Conservation (phyloP, 1,140 invertebrate species). For the Frieseomelitta varia region DNA sequence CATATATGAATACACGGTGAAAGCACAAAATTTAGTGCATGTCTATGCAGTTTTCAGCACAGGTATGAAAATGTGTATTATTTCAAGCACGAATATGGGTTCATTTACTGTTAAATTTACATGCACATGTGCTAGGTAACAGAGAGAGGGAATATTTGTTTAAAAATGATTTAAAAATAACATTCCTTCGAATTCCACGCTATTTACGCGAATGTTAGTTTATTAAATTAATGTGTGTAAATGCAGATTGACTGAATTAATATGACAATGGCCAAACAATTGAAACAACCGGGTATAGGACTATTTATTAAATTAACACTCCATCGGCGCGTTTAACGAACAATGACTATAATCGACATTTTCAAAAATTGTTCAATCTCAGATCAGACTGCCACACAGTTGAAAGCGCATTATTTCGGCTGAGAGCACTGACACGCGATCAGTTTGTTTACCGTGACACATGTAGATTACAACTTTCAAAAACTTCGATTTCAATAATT, state of each 20-base stretch:
- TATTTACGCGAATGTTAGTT: neutral
- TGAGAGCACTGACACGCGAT: neutral
- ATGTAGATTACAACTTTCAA: neutral
- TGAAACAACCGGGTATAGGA: neutral
- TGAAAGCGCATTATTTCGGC: neutral
- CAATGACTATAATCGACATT: too few relatives aligned
- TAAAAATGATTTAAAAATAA: too few relatives aligned
- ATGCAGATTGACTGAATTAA: neutral
- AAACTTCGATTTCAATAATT: neutral
- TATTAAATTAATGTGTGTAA: neutral
- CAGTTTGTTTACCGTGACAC: neutral
- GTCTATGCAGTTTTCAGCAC: too few relatives aligned
- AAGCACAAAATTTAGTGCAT: too few relatives aligned
- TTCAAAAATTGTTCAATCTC: neutral
- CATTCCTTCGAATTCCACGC: neutral
- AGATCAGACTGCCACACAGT: neutral
- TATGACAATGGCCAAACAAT: neutral
- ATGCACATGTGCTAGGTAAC: neutral
- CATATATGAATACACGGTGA: too few relatives aligned
- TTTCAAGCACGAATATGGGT: too few relatives aligned
- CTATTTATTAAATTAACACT: neutral
- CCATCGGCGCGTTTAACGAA: too few relatives aligned
- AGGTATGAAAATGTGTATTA: too few relatives aligned
- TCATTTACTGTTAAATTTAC: neutral
- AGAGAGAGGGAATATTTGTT: neutral